Conservation (phyloP, 2,888 invertebrate genomes). For the Andricus curvator region DNA sequence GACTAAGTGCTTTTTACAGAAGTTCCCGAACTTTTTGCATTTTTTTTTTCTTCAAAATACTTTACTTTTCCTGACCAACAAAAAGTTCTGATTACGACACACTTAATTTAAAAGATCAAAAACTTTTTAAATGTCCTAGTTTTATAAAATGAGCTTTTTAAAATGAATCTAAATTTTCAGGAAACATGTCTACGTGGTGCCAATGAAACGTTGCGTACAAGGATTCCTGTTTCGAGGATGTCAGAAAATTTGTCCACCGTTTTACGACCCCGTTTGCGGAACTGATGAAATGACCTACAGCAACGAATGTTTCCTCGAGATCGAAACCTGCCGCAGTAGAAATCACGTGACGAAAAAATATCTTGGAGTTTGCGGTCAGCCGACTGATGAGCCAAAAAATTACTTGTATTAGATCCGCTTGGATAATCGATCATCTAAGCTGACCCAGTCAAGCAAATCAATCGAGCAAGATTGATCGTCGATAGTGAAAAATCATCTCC, state of each 20-base stretch:
- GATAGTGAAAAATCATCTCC: slow-evolving; percentile 5
- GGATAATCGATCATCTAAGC: slow-evolving; percentile 49
- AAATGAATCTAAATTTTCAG: slow-evolving; percentile 77
- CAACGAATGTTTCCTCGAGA: slow-evolving; percentile 94
- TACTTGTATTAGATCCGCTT: slow-evolving; percentile 85
- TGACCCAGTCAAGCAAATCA: slow-evolving; percentile 43
- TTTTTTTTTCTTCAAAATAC: no score
- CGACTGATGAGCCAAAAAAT: slow-evolving; percentile 91
- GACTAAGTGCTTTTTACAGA: no score
- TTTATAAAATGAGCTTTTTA: not conserved
- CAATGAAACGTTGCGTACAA: slow-evolving; percentile 90
- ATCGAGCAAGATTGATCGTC: slow-evolving; percentile 40
- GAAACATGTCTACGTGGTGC: slow-evolving; percentile 94
- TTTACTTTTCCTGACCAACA: no score
- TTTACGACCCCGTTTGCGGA: slow-evolving; percentile 96
- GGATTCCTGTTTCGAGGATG: slow-evolving; percentile 93
- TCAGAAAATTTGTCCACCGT: slow-evolving; percentile 90
- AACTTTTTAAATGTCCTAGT: no score
- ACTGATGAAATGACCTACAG: slow-evolving; percentile 95
- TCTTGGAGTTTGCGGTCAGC: slow-evolving; percentile 91
- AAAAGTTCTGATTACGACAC: not conserved
- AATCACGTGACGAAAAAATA: slow-evolving; percentile 88
- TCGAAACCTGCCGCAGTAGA: slow-evolving; percentile 93
- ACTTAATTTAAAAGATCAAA: no score
- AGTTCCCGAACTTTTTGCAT: no score